These are phyloP conservation scores for Macroglossus sobrinus DNA, from an alignment of 2,113 vertebrate species.

Conservation along the genomic window DNA sequence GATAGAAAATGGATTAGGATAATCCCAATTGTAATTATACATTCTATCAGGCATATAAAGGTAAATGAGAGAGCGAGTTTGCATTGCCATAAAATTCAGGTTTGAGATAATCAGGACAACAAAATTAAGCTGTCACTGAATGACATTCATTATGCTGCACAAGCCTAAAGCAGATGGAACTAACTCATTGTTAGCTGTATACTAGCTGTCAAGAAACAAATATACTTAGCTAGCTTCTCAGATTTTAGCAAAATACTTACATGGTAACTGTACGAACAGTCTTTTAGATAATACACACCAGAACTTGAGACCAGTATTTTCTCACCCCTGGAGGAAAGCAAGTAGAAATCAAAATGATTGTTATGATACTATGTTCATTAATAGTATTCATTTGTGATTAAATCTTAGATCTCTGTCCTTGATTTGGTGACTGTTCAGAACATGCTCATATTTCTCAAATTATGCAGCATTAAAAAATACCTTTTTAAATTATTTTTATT, in stretches of 20 bases:
- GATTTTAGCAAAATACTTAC: conserved; percentile 54
- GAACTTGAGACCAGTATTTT: conserved; percentile 7
- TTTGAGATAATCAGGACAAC: conserved; percentile 63
- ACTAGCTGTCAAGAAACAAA: conserved; percentile 72
- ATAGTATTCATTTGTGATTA: neutral
- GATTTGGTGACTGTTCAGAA: neutral
- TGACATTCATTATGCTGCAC: conserved; percentile 49
- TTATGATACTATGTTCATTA: neutral
- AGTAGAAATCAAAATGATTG: conserved; percentile 17
- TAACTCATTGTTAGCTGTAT: conserved; percentile 60
- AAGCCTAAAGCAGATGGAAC: conserved; percentile 69
- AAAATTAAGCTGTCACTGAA: conserved; percentile 73
- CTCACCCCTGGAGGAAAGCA: neutral
- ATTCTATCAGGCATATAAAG: conserved; percentile 63
- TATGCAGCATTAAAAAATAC: neutral
- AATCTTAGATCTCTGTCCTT: neutral
- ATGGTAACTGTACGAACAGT: conserved; percentile 10
- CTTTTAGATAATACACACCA: conserved; percentile 29
- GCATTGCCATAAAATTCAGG: conserved; percentile 49
- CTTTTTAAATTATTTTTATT: neutral
- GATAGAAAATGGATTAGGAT: conserved; percentile 56
- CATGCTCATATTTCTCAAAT: neutral
- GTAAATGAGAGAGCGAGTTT: conserved; percentile 60
- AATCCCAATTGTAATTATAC: conserved; percentile 63
- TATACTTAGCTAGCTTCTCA: conserved; percentile 57